phyloP scores from a whole-genome alignment of 2,797 vertebrate species.

The Rhyacichthys aspro region DNA sequence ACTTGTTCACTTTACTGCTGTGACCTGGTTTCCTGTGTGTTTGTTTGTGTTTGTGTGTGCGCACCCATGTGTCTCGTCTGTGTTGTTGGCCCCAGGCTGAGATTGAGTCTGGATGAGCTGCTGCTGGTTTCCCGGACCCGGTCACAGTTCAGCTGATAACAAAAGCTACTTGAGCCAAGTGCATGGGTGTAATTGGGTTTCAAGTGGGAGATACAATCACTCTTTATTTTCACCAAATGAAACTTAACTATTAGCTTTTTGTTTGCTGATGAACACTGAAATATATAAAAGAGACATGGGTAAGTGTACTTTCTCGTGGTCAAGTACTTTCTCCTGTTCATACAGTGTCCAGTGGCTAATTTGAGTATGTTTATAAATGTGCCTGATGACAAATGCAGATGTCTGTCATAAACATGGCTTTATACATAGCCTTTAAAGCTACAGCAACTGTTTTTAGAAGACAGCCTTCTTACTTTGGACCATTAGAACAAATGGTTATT shows the following conservation, averaged over 20 bases:
- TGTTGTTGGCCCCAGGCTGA: slow-evolving; percentile 49
- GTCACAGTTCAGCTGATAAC: slow-evolving; percentile 63
- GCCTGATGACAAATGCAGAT: slow-evolving; percentile 30
- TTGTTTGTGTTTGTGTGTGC: slow-evolving; percentile 13
- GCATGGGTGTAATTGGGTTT: slow-evolving; percentile 2
- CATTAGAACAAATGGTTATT: slow-evolving; percentile 6
- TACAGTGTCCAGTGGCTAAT: slow-evolving; percentile 37
- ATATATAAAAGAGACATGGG: not conserved
- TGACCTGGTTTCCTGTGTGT: slow-evolving; percentile 62
- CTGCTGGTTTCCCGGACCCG: slow-evolving; percentile 35
- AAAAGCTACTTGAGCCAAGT: slow-evolving; percentile 37
- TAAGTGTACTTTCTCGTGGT: slow-evolving; percentile 4
- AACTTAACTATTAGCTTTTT: not conserved
- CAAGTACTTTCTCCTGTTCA: no score
- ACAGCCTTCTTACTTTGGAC: slow-evolving; percentile 3
- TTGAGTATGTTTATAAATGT: slow-evolving; percentile 46
- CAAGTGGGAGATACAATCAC: not conserved
- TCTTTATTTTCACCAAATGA: not conserved
- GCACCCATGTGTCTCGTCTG: slow-evolving; percentile 31
- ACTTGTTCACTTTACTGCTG: slow-evolving; percentile 43
- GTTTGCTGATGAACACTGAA: not conserved
- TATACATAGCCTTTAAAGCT: slow-evolving; percentile 37
- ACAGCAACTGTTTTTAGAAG: not conserved
- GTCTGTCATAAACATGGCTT: slow-evolving; percentile 20
- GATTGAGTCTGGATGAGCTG: slow-evolving; percentile 51